phyloP scores from a whole-genome alignment of 2,113 vertebrate genomes.

The Nycticryphes semicollaris region DNA sequence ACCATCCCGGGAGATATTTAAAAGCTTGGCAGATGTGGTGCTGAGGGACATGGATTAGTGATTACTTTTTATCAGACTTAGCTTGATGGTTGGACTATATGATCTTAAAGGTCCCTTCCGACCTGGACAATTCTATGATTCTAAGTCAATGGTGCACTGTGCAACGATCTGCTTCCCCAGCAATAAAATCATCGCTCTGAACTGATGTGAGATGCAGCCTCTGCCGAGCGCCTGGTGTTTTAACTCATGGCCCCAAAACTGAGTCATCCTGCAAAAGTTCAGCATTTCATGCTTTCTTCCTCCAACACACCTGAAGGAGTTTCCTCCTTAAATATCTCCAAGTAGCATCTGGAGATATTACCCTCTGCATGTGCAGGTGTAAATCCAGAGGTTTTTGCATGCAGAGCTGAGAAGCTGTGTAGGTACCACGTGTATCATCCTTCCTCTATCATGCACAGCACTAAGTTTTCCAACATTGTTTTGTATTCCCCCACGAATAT shows the following conservation, averaged over 20 bases:
- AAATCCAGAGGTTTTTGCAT: background rate
- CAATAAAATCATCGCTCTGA: background rate
- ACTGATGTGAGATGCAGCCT: background rate
- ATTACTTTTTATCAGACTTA: no score
- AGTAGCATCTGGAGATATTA: no score
- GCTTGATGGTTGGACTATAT: no score
- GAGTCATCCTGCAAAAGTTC: background rate
- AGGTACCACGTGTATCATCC: background rate
- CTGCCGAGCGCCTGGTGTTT: accelerated
- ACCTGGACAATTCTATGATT: no score
- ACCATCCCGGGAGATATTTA: no score
- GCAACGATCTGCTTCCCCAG: background rate
- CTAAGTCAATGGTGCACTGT: background rate
- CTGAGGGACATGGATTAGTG: no score
- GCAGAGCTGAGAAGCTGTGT: background rate
- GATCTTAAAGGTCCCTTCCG: no score
- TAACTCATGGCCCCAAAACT: background rate
- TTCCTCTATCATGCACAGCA: background rate
- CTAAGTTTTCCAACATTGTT: background rate
- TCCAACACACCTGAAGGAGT: background rate
- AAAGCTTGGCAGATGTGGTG: no score
- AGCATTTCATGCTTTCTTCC: accelerated
- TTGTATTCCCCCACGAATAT: background rate
- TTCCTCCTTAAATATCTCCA: background rate
- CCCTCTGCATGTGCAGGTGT: accelerated